Evolutionary conservation across 2,797 vertebrate genomes (phyloP), one percentile per base, ranked within the genome.

Genomic region (Dallia pectoralis): DNA sequence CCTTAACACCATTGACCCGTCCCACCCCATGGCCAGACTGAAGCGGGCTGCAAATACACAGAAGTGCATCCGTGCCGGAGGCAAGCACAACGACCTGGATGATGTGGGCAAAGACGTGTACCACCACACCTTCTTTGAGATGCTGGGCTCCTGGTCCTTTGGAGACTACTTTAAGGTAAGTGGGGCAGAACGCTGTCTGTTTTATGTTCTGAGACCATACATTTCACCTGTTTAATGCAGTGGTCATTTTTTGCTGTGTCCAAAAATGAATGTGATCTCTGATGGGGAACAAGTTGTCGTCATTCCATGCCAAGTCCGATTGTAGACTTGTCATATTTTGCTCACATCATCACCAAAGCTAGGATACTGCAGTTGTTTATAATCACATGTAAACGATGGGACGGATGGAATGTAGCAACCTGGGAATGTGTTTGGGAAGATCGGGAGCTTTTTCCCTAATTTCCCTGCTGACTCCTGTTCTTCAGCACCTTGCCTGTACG

Each of bases 51-150:
- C 96, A 82, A 99, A 99, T 89, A 98, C 97, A 0, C 98, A 99
- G 81, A 99, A 99, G 85, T 99, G 97, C 79, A 98, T 99, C 86
- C 95, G 98, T 14, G 97, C 98, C 0, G 98, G 97, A 1, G 98
- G 98, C 56, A 99, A 99, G 81, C 98, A 99, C 93, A 99, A 99
- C 0, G 98, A 99, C 85, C 91, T 99, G 83, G 97, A 99, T 0
- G 98, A 99, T 0, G 97, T 99, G 8, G 98, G 98, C n/a, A 99
- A 98, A 79, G 98, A 99, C 27, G 97, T 99, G 66, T 99, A 99
- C 84, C 97, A 99, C 77, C 98, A 99, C 90, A 99, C 98, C 71
- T 99, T 99, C 92, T 99, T 68, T 25, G 98, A 99, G 92, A 99
- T 99, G 98, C 72, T 99, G 89, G 98, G 98, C 0, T 99, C 97